Conservation (phyloP, 2,113 vertebrate species). For the Centropristis striata region DNA sequence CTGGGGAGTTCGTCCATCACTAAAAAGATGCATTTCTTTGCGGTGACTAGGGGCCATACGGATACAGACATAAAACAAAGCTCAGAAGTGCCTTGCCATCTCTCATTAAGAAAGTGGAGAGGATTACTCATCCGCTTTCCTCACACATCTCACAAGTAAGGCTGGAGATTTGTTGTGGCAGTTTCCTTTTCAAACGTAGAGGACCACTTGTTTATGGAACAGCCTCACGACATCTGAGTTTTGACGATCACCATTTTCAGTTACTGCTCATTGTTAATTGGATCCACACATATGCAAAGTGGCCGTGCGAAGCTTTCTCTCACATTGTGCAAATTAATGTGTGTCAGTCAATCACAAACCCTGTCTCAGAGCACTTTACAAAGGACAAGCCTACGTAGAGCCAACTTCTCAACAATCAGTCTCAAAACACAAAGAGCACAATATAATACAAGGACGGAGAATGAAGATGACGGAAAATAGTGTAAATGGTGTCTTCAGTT, state of each 20-base stretch:
- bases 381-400: slow-evolving; percentile 41
- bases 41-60: no score
- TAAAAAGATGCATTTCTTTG: no score
- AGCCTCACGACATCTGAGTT: neutral
- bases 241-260: slow-evolving; percentile 12
- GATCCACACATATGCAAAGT: slow-evolving; percentile 65
- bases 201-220: neutral
- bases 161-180: neutral
- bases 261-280: neutral
- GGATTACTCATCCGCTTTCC: neutral
- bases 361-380: slow-evolving; percentile 35
- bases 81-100: neutral
- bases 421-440: slow-evolving; percentile 11
- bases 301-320: slow-evolving; percentile 35
- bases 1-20: no score
- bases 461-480: neutral
- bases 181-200: neutral
- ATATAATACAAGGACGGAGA: neutral
- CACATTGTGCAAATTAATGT: slow-evolving; percentile 62
- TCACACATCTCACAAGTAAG: neutral
- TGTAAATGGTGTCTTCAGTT: neutral
- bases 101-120: neutral
- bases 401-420: slow-evolving; percentile 2
- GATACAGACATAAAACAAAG: no score
- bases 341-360: slow-evolving; percentile 61